Conservation (phyloP, 2,113 vertebrate species). For the Mesitornis unicolor region DNA sequence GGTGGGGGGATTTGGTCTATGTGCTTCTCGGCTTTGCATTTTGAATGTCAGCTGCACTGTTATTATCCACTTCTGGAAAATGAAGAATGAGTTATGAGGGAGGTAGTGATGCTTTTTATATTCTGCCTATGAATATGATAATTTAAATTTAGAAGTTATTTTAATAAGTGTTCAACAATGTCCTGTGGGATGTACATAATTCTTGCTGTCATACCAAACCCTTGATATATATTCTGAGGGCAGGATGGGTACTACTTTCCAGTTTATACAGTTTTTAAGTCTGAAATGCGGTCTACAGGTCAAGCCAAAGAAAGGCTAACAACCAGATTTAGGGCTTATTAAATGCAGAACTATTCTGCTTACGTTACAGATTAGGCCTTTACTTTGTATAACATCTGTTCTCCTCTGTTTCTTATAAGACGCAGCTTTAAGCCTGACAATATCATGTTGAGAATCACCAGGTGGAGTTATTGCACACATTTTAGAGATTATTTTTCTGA, state of each 20-base stretch:
- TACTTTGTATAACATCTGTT: background rate
- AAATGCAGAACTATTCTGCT: background rate
- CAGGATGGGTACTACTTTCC: background rate
- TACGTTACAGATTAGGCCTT: background rate
- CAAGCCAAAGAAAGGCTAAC: background rate
- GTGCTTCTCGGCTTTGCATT: background rate
- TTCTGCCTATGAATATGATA: background rate
- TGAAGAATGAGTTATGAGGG: background rate
- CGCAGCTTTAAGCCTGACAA: background rate
- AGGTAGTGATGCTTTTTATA: background rate
- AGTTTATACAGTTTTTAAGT: background rate
- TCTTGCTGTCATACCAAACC: background rate
- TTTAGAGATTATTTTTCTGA: constrained; percentile 3
- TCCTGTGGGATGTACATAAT: background rate
- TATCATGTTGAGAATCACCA: constrained; percentile 36
- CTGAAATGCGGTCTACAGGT: background rate
- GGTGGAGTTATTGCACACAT: constrained; percentile 53
- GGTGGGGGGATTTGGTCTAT: accelerated
- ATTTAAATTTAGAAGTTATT: background rate
- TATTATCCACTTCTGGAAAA: background rate
- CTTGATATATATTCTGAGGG: background rate
- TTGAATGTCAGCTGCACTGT: background rate
- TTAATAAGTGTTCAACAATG: background rate
- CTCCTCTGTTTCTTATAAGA: background rate
- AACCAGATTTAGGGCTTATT: background rate